Evolutionary conservation across 2,888 invertebrate genomes (phyloP), one percentile per base, ranked within the genome.

Genomic region (Pediacus dermestoides): DNA sequence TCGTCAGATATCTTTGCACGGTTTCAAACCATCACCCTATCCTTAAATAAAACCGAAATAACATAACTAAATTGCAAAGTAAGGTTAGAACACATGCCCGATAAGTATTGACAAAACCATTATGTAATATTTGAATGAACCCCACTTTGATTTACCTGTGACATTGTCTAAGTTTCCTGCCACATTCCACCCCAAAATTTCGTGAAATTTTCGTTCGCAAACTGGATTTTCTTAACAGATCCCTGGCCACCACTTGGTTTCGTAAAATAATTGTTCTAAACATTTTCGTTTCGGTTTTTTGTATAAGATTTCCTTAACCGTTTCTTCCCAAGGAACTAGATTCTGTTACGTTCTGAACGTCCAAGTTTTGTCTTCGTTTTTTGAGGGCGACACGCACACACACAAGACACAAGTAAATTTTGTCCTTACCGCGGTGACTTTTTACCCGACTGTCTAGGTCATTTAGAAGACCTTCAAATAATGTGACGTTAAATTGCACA

Each of bases 201-300:
- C 80, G 76, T 46, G 75, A 68, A 54, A 74, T 65, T 66, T 78
- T 81, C 47, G 69, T 68, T 59, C 78, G 71, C 14, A 28, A n/a
- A 48, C 76, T 63, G 56, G 74, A 72, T 71, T 76, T 78, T 67
- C 76, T 76, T 31, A 82, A 66, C 59, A 77, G 71, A 63, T 76
- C 74, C 60, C 78, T 80, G 57, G 83, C 66, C 57, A 80, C 68
- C n/a, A n/a, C 7, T 67, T 82, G 80, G 68, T 80, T 81, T 73
- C 83, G 81, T 68, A 78, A 70, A 63, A 78, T 71, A 60, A 83
- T 78, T 69, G 82, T 81, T 74, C 86, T 81, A 71, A 87, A 75
- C 86, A 87, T 86, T 68, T 73, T 73, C 10, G 4, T 28, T 3
- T 4, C 10, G 4, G n/a, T 9, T 7, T 28, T 28, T 13, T 14